These are phyloP conservation scores for Aphis craccivora DNA, from an alignment of 1,140 invertebrate genomes.

Conservation along the genomic window DNA sequence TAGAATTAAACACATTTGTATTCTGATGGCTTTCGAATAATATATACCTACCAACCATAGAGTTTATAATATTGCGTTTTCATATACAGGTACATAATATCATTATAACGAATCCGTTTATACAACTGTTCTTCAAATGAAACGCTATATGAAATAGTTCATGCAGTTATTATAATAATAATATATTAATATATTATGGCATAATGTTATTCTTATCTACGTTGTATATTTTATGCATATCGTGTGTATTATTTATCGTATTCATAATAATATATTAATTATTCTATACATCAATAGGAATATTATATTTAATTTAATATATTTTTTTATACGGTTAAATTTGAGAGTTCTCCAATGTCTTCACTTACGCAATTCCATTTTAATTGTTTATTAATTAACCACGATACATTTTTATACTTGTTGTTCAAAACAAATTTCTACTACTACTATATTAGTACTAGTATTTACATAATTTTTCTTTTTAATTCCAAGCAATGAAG, in stretches of 20 bases:
- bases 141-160: background rate
- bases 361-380: background rate
- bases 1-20: background rate
- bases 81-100: background rate
- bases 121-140: background rate
- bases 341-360: background rate
- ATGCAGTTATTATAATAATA: background rate
- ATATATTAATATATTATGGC: background rate
- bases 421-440: no score
- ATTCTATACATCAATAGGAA: background rate
- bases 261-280: background rate
- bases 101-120: background rate
- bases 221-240: background rate
- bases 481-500: no score
- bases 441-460: no score
- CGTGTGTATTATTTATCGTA: background rate
- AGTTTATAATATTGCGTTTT: background rate
- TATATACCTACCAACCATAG: background rate
- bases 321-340: background rate
- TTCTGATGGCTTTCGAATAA: background rate
- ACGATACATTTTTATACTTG: background rate
- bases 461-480: no score
- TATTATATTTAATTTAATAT: background rate
- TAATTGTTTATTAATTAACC: background rate
- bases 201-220: background rate